A percentile compares a stretch with the other conserved stretches of the same genome.
Evolutionary conservation across 1,140 invertebrate species (phyloP).

Genomic region (Ips typographus): DNA sequence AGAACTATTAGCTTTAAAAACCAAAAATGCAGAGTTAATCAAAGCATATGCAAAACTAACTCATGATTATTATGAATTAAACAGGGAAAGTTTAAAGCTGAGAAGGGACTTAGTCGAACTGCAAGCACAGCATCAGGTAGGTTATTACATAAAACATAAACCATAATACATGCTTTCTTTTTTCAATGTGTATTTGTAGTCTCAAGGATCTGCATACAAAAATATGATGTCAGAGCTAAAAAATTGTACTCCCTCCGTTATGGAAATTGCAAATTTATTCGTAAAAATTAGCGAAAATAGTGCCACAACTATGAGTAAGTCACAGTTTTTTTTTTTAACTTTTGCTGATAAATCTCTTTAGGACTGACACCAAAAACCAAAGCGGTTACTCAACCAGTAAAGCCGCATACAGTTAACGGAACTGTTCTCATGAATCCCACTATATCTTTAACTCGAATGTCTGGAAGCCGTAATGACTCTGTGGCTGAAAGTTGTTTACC

Average conservation of each 20-base stretch:
- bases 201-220: too few species aligned
- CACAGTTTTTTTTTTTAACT: too few species aligned
- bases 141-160: too few species aligned
- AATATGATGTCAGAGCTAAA: too few species aligned
- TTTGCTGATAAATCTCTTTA: background rate
- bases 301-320: too few species aligned
- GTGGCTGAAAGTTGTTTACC: too few species aligned
- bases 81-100: slow-evolving; percentile 7
- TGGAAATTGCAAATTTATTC: too few species aligned
- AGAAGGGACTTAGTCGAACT: slow-evolving; percentile 2
- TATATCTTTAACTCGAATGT: slow-evolving; percentile 20
- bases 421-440: slow-evolving; percentile 23
- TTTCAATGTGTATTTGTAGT: too few species aligned
- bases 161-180: too few species aligned
- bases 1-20: slow-evolving; percentile 14
- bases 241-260: too few species aligned
- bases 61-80: slow-evolving; percentile 14
- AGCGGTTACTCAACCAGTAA: slow-evolving; percentile 22
- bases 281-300: too few species aligned
- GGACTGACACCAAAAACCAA: background rate
- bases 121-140: background rate
- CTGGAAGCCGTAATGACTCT: too few species aligned
- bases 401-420: slow-evolving; percentile 28
- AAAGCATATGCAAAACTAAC: slow-evolving; percentile 17
- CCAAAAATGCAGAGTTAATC: slow-evolving; percentile 18